Base-by-base conservation (phyloP, 2,888 invertebrate genomes). In the Tricholauxania praeusta region DNA sequence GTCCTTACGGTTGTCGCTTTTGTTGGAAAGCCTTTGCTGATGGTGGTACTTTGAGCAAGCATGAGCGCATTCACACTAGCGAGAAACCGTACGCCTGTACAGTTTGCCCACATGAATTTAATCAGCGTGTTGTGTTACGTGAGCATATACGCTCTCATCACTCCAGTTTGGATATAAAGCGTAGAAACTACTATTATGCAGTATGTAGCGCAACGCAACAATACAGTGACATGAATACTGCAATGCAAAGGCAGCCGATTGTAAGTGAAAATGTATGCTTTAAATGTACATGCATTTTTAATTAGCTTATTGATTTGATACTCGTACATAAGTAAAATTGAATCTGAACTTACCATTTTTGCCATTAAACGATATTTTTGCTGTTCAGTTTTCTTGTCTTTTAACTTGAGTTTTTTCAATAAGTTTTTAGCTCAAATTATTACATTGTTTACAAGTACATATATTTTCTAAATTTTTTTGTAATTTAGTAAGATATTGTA, bases 11-110 rank as follows among this genome's bases (percentile, higher is more conserved):
- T 0, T 95, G 95, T 83, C 90, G 93, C 12, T 95, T 93, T 86
- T 95, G 95, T 83, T 94, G 94, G 94, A 95, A 95, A 84, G 95
- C 95, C 0, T 95, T 95, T 84, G 95, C 95, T 0, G 95, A 95
- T 84, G 95, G 95, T 53, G 95, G 95, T 32, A 95, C 95, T 2
- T 85, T 95, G 60, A 88, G 95, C 49, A 95, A 95, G 83, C 95
- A 95, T 83, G 95, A 95, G 82, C 89, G 95, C 12, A 95, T 95
- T 80, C 95, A 95, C 80, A 95, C 95, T 0, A 94, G 91, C 32
- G 94, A 94, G 82, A 95, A 95, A 83, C 95, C 95, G 0, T 95
- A 95, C 83, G 95, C 93, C 12, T 95, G 95, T 83, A 94, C 95
- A 0, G 94, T 95, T 60, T 95, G 95, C 80, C 94, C 94, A 19